Percentiles rank a stretch among this genome's conserved stretches.
phyloP scores from a whole-genome alignment of 1,140 invertebrate species.

The Heliconius nattereri region DNA sequence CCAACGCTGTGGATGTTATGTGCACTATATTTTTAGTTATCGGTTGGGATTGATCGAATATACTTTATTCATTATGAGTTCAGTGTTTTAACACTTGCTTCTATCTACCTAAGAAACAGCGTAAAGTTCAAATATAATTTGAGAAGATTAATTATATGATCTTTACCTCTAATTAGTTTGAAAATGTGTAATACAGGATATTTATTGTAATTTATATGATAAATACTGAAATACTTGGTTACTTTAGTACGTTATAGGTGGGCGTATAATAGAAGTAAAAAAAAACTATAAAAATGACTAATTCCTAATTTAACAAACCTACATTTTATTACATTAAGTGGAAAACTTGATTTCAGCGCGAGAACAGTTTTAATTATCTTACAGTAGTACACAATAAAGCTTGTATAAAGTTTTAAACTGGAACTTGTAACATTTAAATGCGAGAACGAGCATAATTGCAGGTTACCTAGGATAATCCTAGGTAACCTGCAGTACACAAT shows the following conservation, averaged over 20 bases:
- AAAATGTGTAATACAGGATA: no score
- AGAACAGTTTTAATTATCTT: constrained; percentile 12
- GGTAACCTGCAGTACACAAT: constrained; percentile 20
- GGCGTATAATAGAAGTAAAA: no score
- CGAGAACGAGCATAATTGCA: constrained; percentile 28
- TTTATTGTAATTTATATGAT: no score
- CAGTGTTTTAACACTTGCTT: no score
- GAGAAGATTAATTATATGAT: no score
- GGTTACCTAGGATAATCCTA: constrained; percentile 24
- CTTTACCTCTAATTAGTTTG: no score
- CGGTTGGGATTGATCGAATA: not conserved
- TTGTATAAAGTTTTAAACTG: constrained; percentile 9
- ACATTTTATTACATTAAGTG: not conserved
- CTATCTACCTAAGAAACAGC: no score
- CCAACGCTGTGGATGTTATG: not conserved
- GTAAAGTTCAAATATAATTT: no score
- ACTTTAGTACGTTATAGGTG: no score
- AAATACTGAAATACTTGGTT: no score
- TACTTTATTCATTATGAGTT: no score
- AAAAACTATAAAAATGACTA: no score
- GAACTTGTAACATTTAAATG: constrained; percentile 19
- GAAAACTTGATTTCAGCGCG: not conserved
- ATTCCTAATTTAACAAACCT: not conserved
- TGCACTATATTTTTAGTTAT: not conserved
- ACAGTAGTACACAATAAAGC: constrained; percentile 8